These are phyloP conservation scores for Pluvianellus socialis DNA, from an alignment of 2,113 vertebrate species.

Conservation along the genomic window DNA sequence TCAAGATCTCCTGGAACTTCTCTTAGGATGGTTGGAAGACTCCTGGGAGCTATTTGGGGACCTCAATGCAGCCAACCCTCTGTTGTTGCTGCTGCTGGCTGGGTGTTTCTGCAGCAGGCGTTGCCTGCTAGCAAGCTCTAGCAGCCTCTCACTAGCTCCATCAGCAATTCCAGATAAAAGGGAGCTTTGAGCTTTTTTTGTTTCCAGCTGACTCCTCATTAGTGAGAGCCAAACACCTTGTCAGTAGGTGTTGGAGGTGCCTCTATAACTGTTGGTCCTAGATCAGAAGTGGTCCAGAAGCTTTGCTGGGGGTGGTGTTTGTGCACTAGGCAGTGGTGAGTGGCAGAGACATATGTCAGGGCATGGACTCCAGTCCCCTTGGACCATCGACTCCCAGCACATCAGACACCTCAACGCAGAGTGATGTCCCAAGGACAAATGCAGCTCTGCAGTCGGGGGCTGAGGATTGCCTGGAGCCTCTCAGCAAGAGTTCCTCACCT, in stretches of 20 bases:
- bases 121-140: background rate
- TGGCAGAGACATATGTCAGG: too few species aligned
- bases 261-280: background rate
- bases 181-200: background rate
- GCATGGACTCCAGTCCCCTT: background rate
- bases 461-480: too few species aligned
- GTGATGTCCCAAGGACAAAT: rapidly evolving
- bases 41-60: background rate
- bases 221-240: background rate
- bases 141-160: background rate
- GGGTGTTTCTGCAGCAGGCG: background rate
- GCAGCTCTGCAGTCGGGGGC: background rate
- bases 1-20: background rate
- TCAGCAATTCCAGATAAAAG: background rate
- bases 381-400: background rate
- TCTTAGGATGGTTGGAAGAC: background rate
- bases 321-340: too few species aligned
- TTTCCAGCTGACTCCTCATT: background rate
- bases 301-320: background rate
- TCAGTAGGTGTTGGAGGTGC: background rate
- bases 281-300: background rate
- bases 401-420: background rate
- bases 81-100: background rate
- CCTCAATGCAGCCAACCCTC: background rate
- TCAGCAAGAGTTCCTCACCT: too few species aligned